Base-by-base conservation (phyloP, 2,113 vertebrate species). In the Solea senegalensis region DNA sequence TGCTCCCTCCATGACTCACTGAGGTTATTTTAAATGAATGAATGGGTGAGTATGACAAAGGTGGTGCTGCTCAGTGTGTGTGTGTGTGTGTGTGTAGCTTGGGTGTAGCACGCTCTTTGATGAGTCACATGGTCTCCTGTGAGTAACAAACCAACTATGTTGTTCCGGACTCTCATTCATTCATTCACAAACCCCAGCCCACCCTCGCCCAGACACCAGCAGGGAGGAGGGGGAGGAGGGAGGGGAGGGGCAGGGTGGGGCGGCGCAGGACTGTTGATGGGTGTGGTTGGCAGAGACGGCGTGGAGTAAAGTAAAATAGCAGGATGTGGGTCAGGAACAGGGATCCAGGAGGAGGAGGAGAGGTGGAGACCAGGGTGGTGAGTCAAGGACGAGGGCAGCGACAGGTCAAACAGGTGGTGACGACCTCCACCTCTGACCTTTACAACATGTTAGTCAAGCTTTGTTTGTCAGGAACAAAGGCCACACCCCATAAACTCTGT, bases 71-170 rank as follows among this genome's bases (percentile, higher is more conserved):
- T 53, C 51, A 13, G 69, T 48, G 50, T 59, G 43, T 27, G 58
- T 61, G 58, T 41, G 34, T 16, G 55, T 58, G 55, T 26, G 28
- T 74, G 51, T 41, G 46, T 60, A 72, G 78, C 74, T 52, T 83
- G 89, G 86, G 88, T 79, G 89, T 80, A 88, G 91, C 74, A 27
- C 41, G 54, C 65, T 62, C 79, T 86, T 67, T 67, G 85, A 85
- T 94, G 93, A 94, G 82, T 94, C 94, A 94, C 84, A 77, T 78
- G 54, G 53, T 69, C 83, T 82, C 69, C 61, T 48, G 81, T 93
- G 93, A 94, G 89, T 93, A 93, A 94, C 82, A 73, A 28, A 80
- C 78, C 72, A 94, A 70, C 76, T 86, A 93, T 93, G 92, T 34
- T 12, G 85, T 88, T 90, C 89, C 82, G 68, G 77, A 71, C 82